Percentiles rank a stretch among this genome's conserved stretches.
Conservation (phyloP, 1,140 invertebrate species). For the Papilio polyxenes region DNA sequence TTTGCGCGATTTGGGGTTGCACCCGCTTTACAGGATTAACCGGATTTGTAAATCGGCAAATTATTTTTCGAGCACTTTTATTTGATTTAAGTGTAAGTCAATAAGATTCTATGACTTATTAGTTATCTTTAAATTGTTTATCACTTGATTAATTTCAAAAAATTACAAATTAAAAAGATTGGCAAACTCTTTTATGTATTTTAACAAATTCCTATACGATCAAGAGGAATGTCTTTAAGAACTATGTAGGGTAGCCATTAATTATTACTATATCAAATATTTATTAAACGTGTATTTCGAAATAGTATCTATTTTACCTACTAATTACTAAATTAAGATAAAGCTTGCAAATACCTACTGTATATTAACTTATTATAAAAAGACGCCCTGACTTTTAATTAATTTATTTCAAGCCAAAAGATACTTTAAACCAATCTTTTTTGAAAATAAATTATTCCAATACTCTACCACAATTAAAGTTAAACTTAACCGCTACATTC, state of each 20-base stretch:
- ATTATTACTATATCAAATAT: not conserved
- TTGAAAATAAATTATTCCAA: not conserved
- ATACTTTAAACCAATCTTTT: not conserved
- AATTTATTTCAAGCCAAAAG: not conserved
- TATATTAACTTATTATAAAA: not conserved
- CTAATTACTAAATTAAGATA: not conserved
- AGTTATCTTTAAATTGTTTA: not conserved
- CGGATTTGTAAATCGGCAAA: constrained; percentile 47
- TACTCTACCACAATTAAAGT: not conserved
- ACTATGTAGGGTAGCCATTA: not conserved
- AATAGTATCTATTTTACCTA: not conserved
- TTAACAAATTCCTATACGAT: not conserved
- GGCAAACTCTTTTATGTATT: too few relatives aligned
- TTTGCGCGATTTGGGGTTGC: constrained; percentile 42
- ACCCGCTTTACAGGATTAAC: constrained; percentile 39
- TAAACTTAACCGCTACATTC: not conserved
- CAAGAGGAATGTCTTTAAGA: not conserved
- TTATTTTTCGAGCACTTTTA: constrained; percentile 45
- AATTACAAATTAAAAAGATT: too few relatives aligned
- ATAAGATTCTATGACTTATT: constrained; percentile 3
- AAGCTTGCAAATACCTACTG: not conserved
- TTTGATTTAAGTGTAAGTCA: constrained; percentile 33
- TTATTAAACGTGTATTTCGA: not conserved
- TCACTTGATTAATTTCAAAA: not conserved
- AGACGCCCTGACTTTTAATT: constrained; percentile 8